phyloP scores from a whole-genome alignment of 2,888 invertebrate species.

The Alentia gelatinosa region DNA sequence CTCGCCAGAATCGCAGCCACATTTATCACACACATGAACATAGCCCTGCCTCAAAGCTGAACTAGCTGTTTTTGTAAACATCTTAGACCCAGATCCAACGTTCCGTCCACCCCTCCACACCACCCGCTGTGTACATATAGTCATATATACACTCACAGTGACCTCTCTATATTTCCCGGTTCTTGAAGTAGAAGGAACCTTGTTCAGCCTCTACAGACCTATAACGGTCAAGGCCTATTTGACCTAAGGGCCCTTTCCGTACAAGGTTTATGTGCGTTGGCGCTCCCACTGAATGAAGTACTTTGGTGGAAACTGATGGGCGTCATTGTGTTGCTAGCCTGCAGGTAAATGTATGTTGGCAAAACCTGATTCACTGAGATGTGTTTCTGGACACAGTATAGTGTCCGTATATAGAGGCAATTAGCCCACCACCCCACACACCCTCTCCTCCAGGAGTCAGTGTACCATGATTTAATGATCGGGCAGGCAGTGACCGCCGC shows the following conservation, averaged over 20 bases:
- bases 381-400: background rate
- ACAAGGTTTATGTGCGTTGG: conserved; percentile 26
- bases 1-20: background rate
- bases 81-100: background rate
- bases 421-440: background rate
- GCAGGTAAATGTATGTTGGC: conserved; percentile 37
- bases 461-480: conserved; percentile 3
- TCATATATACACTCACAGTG: no score
- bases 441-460: background rate
- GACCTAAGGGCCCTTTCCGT: conserved; percentile 10
- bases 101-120: no score
- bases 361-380: conserved; percentile 20
- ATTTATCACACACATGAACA: background rate
- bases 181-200: no score
- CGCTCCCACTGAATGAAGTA: background rate
- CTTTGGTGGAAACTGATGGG: background rate
- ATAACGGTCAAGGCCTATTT: conserved; percentile 35
- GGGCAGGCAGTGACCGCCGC: background rate
- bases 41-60: no score
- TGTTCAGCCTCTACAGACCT: background rate
- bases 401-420: background rate
- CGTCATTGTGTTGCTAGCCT: conserved; percentile 24
- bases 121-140: no score
- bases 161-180: no score
- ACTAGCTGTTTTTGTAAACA: no score